phyloP scores from a whole-genome alignment of 2,888 invertebrate genomes.

The Gastrophysa polygoni region DNA sequence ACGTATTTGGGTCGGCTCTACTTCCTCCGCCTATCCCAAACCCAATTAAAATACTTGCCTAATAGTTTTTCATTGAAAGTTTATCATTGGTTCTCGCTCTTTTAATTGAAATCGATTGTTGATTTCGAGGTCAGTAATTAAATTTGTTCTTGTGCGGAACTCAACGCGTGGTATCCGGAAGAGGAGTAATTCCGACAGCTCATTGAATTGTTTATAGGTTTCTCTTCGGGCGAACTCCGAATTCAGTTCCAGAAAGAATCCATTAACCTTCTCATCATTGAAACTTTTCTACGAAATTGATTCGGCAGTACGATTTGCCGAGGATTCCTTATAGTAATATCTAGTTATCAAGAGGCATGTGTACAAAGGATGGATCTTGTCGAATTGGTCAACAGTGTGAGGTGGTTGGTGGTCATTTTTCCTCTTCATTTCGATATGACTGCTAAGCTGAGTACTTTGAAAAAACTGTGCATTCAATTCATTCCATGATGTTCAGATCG shows the following conservation, averaged over 20 bases:
- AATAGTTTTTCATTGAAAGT: slow-evolving; percentile 1
- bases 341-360: too few species aligned
- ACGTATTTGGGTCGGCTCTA: slow-evolving; percentile 7
- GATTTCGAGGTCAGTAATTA: background rate
- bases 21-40: slow-evolving; percentile 2
- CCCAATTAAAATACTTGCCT: slow-evolving; percentile 11
- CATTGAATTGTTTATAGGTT: background rate
- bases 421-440: too few species aligned
- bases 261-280: background rate
- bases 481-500: background rate
- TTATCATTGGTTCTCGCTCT: slow-evolving; percentile 7
- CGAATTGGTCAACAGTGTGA: too few species aligned
- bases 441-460: too few species aligned
- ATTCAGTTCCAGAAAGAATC: background rate
- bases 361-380: too few species aligned
- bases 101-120: background rate
- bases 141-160: background rate
- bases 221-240: background rate
- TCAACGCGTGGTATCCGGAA: background rate
- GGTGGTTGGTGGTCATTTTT: too few species aligned
- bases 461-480: background rate
- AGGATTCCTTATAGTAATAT: too few species aligned
- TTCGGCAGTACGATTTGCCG: too few species aligned
- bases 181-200: background rate
- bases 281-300: too few species aligned